Evolutionary conservation across 2,888 invertebrate species (phyloP).

Genomic region (Agriopis marginaria): DNA sequence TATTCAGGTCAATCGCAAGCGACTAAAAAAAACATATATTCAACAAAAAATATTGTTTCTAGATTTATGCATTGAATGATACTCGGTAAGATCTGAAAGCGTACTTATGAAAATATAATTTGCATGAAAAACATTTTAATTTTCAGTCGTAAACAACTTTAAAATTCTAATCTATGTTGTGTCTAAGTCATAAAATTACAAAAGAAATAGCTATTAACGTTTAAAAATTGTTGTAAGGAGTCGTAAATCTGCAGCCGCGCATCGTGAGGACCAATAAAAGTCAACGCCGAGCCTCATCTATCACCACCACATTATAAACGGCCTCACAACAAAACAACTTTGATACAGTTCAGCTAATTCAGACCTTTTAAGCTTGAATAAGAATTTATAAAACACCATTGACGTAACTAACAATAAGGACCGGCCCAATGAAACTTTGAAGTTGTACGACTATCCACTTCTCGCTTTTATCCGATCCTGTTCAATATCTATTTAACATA

Average conservation of each 20-base stretch:
- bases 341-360: slow-evolving; percentile 1
- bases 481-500: no score
- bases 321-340: slow-evolving; percentile 12
- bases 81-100: neutral
- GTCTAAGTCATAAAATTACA: slow-evolving; percentile 24
- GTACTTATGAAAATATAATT: neutral
- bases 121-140: neutral
- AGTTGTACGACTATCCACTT: no score
- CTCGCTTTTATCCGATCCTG: no score
- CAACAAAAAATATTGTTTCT: neutral
- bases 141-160: neutral
- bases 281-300: slow-evolving; percentile 29
- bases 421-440: no score
- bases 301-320: slow-evolving; percentile 18
- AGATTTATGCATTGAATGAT: no score
- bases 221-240: slow-evolving; percentile 36
- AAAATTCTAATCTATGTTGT: slow-evolving; percentile 20
- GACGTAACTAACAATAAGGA: no score
- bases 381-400: neutral
- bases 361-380: slow-evolving; percentile 10
- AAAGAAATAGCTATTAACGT: slow-evolving; percentile 32
- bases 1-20: no score
- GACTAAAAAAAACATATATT: no score
- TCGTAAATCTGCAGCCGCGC: slow-evolving; percentile 35
- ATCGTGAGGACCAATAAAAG: slow-evolving; percentile 39